phyloP scores from a whole-genome alignment of 2,888 invertebrate species.

The Globia sparganii region DNA sequence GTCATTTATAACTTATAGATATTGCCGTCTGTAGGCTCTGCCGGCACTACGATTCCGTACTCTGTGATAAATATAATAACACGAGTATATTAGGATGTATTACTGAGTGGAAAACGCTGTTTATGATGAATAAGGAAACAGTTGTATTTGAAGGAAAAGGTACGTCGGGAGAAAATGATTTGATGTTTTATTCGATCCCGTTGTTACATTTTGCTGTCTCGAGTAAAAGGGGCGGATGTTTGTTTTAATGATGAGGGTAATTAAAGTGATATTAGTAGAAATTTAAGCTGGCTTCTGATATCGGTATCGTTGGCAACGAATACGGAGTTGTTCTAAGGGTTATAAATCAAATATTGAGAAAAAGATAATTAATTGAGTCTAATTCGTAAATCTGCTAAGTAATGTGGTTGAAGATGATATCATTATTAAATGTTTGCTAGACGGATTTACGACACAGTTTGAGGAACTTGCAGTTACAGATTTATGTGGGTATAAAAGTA shows the following conservation, averaged over 20 bases:
- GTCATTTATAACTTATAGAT: too few relatives aligned
- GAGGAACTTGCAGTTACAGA: background rate
- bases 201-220: slow-evolving; percentile 13
- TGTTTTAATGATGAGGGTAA: background rate
- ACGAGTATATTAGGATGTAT: slow-evolving; percentile 11
- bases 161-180: slow-evolving; percentile 22
- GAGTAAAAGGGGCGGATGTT: background rate
- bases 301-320: background rate
- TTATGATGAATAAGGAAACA: slow-evolving; percentile 31
- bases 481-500: background rate
- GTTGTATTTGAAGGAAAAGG: slow-evolving; percentile 16
- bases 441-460: background rate
- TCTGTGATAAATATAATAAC: slow-evolving; percentile 19
- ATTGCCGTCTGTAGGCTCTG: background rate
- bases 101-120: slow-evolving; percentile 47
- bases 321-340: background rate
- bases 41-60: background rate
- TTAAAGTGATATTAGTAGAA: background rate
- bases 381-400: background rate
- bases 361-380: background rate
- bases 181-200: slow-evolving; percentile 26
- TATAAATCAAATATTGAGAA: background rate
- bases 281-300: background rate
- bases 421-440: background rate
- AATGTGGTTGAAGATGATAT: background rate